Percentiles rank a stretch among this genome's conserved stretches.
Evolutionary conservation across 2,888 invertebrate species (phyloP).

Genomic region (Acrobasis repandana): DNA sequence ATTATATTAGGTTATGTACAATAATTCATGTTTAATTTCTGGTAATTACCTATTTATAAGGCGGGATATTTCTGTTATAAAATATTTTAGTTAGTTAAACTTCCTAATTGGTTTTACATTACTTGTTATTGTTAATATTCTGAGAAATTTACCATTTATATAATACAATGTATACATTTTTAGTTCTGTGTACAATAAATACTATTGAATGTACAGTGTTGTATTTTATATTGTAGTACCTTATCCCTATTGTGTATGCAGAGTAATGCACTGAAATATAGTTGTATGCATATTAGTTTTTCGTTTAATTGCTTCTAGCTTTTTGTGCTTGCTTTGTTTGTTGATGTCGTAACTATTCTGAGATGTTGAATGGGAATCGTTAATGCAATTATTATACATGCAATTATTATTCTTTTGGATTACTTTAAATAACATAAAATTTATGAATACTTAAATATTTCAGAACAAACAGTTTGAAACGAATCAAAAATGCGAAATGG

Average conservation of each 20-base stretch:
- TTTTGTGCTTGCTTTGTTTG: slow-evolving; percentile 44
- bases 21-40: not conserved
- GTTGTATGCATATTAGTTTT: slow-evolving; percentile 23
- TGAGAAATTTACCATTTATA: slow-evolving; percentile 9
- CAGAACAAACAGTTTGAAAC: slow-evolving; percentile 83
- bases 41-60: not conserved
- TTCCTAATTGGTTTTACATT: not conserved
- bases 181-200: slow-evolving; percentile 41
- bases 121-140: slow-evolving; percentile 15
- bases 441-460: slow-evolving; percentile 35
- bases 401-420: no score
- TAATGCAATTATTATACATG: no score
- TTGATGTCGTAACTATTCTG: slow-evolving; percentile 20
- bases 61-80: not conserved
- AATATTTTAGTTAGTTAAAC: not conserved
- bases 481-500: slow-evolving; percentile 85
- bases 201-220: slow-evolving; percentile 36
- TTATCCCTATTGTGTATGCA: slow-evolving; percentile 8
- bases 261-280: slow-evolving; percentile 16
- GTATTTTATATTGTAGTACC: slow-evolving; percentile 43
- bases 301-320: slow-evolving; percentile 40
- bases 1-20: not conserved
- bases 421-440: not conserved
- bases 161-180: not conserved
- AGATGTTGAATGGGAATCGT: not conserved